These are phyloP conservation scores for Puma concolor DNA, from an alignment of 2,113 vertebrate genomes.

Conservation along the genomic window DNA sequence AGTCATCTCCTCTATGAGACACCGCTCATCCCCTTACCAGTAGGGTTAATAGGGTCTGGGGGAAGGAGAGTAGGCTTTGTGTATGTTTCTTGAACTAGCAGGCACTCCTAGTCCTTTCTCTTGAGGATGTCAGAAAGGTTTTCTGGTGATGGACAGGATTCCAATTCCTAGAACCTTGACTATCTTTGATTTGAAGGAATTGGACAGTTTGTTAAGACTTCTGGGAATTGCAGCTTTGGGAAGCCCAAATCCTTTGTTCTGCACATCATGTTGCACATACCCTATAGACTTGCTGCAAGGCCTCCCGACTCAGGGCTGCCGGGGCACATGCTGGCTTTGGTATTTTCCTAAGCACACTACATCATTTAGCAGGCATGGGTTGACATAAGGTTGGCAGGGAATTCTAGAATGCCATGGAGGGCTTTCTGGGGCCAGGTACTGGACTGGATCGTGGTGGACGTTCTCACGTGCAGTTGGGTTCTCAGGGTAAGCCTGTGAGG, in stretches of 20 bases:
- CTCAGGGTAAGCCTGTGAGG: not conserved
- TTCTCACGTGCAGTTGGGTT: not conserved
- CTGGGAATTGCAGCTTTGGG: not conserved
- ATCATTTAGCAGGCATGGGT: not conserved
- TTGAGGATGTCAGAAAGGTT: not conserved
- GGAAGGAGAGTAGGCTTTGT: not conserved
- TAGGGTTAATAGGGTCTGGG: not conserved
- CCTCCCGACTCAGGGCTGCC: not conserved
- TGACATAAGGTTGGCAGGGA: not conserved
- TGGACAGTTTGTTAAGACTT: not conserved
- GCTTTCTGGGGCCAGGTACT: not conserved
- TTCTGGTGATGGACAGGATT: not conserved
- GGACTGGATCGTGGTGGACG: not conserved
- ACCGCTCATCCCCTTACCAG: not conserved
- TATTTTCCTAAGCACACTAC: slow-evolving; percentile 12
- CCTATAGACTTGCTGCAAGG: not conserved
- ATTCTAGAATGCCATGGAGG: not conserved
- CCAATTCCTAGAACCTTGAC: not conserved
- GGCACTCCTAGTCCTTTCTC: not conserved
- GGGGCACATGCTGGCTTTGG: not conserved
- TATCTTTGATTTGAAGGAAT: slow-evolving; percentile 35
- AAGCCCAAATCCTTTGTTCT: slow-evolving; percentile 4
- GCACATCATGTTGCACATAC: not conserved
- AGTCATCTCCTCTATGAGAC: not conserved
- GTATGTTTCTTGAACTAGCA: not conserved